Conservation (phyloP, 2,113 vertebrate species). For the Raja brachyura region DNA sequence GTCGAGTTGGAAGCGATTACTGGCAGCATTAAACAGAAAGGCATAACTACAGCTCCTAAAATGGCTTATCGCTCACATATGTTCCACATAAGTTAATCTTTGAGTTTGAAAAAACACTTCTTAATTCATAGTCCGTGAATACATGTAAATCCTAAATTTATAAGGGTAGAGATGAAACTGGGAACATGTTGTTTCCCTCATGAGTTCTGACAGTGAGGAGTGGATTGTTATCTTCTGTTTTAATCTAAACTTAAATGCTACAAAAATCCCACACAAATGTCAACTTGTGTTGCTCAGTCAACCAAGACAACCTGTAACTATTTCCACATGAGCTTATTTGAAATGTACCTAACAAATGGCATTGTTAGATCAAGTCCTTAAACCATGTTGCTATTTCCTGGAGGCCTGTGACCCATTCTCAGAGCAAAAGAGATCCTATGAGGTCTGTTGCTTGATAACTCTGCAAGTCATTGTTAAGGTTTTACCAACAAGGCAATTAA, state of each 20-base stretch:
- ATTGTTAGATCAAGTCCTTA: neutral
- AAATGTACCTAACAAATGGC: constrained; percentile 21
- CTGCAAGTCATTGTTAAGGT: constrained; percentile 15
- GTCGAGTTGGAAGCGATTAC: neutral
- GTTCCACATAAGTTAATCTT: constrained; percentile 1
- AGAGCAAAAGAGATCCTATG: constrained; percentile 15
- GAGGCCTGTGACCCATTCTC: neutral
- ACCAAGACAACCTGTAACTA: constrained; percentile 9
- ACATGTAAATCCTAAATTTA: neutral
- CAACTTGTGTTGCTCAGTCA: neutral
- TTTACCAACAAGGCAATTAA: constrained; percentile 2
- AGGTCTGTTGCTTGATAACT: constrained; percentile 30
- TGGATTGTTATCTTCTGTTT: constrained; percentile 4
- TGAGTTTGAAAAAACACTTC: constrained; percentile 14
- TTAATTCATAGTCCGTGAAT: neutral
- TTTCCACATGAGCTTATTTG: constrained; percentile 13
- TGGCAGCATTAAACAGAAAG: neutral
- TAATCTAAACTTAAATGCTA: neutral
- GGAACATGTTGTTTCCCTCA: constrained; percentile 19
- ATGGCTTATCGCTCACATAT: neutral
- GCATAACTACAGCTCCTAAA: constrained; percentile 22
- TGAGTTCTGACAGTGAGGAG: neutral
- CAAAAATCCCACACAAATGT: neutral
- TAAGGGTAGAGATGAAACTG: constrained; percentile 15
- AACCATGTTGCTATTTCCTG: neutral